Evolutionary conservation across 35 echinoderm and acorn worm genomes (phyloP).

Genomic region (Stichopus chloronotus): DNA sequence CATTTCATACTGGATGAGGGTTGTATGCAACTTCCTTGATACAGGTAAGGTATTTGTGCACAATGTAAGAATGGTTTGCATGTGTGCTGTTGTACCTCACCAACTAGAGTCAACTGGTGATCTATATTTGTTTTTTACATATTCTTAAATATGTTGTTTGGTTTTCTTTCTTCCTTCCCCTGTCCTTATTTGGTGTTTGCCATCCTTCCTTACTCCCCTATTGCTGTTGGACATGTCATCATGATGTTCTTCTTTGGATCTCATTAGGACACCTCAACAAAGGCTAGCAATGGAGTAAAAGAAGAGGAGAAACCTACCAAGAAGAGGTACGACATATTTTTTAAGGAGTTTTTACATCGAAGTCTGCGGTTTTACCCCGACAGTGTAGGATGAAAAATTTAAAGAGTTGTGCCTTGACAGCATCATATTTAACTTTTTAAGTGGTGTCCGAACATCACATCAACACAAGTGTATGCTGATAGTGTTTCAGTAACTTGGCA

Average conservation of each 20-base stretch:
- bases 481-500: too few relatives aligned
- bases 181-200: slow-evolving; percentile 33
- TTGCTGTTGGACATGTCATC: slow-evolving; percentile 55
- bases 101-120: too few relatives aligned
- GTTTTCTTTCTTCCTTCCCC: slow-evolving; percentile 53
- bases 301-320: slow-evolving; percentile 54
- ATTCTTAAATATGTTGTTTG: slow-evolving; percentile 11
- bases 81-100: too few relatives aligned
- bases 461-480: too few relatives aligned
- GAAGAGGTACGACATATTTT: slow-evolving; percentile 36
- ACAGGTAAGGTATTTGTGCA: neutral
- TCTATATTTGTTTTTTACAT: neutral
- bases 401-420: too few relatives aligned
- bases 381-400: neutral
- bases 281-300: slow-evolving; percentile 16
- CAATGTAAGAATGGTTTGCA: too few relatives aligned
- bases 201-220: slow-evolving; percentile 28
- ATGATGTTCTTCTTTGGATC: slow-evolving; percentile 82
- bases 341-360: too few relatives aligned
- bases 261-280: slow-evolving; percentile 54
- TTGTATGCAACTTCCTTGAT: neutral
- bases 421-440: too few relatives aligned
- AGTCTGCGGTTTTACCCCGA: neutral
- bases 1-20: slow-evolving; percentile 13
- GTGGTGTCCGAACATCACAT: too few relatives aligned